Conservation (phyloP, 2,797 vertebrate species). For the Rhinichthys osculus region DNA sequence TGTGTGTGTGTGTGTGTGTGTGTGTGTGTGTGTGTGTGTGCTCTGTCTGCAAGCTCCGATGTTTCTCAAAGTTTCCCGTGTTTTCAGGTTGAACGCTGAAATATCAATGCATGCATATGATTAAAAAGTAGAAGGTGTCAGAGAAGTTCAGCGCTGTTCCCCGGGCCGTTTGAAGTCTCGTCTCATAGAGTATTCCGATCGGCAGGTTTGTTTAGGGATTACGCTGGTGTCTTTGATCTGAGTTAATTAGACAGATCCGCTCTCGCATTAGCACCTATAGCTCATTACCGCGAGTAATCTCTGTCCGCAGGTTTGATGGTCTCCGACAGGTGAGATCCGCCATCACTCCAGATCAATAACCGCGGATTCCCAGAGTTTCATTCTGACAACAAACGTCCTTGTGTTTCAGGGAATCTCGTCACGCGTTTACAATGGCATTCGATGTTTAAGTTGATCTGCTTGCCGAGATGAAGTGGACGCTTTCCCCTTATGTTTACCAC, state of each 20-base stretch:
- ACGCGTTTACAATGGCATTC: neutral
- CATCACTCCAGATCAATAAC: constrained; percentile 74
- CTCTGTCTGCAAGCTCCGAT: neutral
- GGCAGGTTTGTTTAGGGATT: constrained; percentile 85
- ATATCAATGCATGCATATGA: constrained; percentile 57
- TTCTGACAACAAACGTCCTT: neutral
- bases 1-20: too few species aligned
- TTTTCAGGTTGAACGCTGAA: constrained; percentile 31
- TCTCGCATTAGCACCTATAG: constrained; percentile 76
- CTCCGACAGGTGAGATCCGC: constrained; percentile 74
- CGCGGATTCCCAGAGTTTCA: constrained; percentile 61
- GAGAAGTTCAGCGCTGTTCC: constrained; percentile 68
- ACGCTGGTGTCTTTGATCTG: constrained; percentile 80
- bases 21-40: too few species aligned
- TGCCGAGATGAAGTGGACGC: constrained; percentile 24
- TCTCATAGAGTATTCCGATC: constrained; percentile 75
- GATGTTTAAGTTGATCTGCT: neutral
- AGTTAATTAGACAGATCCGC: constrained; percentile 80
- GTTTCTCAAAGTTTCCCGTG: neutral
- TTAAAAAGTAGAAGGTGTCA: constrained; percentile 63
- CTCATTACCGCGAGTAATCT: constrained; percentile 78
- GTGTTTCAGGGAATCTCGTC: neutral
- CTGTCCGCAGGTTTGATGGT: constrained; percentile 82
- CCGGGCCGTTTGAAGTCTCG: constrained; percentile 59
- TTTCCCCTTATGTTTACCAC: constrained; percentile 22